Percentiles rank a stretch among this genome's conserved stretches.
These are phyloP conservation scores for Cantharis rufa DNA, from an alignment of 2,888 invertebrate genomes.

Conservation along the genomic window DNA sequence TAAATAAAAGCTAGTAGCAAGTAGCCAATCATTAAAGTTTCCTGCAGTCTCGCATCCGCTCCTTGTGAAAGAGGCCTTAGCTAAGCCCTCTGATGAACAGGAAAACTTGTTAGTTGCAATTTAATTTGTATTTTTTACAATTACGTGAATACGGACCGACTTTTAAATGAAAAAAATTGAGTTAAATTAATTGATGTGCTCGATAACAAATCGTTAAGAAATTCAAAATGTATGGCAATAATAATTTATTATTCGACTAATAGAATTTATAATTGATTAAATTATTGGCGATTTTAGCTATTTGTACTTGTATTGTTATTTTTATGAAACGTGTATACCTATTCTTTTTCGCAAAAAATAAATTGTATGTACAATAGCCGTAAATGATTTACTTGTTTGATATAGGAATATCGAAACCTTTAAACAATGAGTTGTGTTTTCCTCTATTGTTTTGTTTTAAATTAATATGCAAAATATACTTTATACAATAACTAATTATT, in stretches of 20 bases:
- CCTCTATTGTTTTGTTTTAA: not conserved
- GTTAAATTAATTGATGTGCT: not conserved
- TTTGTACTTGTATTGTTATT: not conserved
- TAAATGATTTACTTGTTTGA: not conserved
- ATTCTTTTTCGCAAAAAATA: not conserved
- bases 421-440: not conserved
- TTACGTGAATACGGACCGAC: too few relatives aligned
- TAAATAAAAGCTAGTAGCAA: too few relatives aligned
- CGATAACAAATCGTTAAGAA: not conserved
- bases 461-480: not conserved
- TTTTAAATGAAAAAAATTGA: too few relatives aligned
- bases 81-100: too few relatives aligned
- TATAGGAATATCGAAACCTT: not conserved
- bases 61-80: too few relatives aligned
- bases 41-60: too few relatives aligned
- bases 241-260: not conserved
- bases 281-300: not conserved
- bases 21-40: too few relatives aligned
- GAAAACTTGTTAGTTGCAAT: too few relatives aligned
- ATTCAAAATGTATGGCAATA: not conserved
- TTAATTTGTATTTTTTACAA: too few relatives aligned
- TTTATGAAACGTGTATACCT: not conserved
- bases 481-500: not conserved
- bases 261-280: not conserved
- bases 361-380: not conserved